Percentiles rank a stretch among this genome's conserved stretches.
Conservation (phyloP, 2,797 vertebrate species). For the Xenentodon cancila region DNA sequence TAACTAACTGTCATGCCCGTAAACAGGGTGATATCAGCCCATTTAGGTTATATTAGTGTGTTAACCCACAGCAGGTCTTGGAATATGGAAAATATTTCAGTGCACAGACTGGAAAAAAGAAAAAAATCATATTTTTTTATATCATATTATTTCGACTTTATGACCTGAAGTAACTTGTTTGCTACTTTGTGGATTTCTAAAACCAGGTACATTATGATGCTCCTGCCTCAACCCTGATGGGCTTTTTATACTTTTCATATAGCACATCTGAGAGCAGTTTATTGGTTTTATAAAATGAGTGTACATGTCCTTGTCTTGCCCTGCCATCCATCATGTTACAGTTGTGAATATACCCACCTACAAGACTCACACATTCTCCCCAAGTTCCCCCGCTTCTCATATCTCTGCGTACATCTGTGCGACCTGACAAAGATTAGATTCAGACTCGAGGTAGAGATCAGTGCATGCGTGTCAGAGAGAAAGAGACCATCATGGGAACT, state of each 20-base stretch:
- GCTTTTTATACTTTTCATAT: slow-evolving; percentile 39
- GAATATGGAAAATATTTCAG: slow-evolving; percentile 43
- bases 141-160: not conserved
- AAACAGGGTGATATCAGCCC: slow-evolving; percentile 33
- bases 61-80: slow-evolving; percentile 22
- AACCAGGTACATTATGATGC: too few relatives aligned
- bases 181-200: too few relatives aligned
- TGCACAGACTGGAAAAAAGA: not conserved
- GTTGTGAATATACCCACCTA: slow-evolving; percentile 56
- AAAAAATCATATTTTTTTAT: slow-evolving; percentile 1
- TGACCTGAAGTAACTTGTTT: slow-evolving; percentile 5
- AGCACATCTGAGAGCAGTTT: slow-evolving; percentile 25
- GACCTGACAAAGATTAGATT: slow-evolving; percentile 67
- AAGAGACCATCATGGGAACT: slow-evolving; percentile 46
- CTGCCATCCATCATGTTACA: slow-evolving; percentile 60
- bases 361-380: slow-evolving; percentile 23
- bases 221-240: slow-evolving; percentile 19
- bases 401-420: slow-evolving; percentile 57
- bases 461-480: slow-evolving; percentile 19
- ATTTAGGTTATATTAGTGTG: slow-evolving; percentile 48
- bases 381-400: slow-evolving; percentile 42
- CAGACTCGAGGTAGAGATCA: slow-evolving; percentile 53
- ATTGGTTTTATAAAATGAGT: slow-evolving; percentile 65
- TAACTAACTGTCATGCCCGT: slow-evolving; percentile 42
- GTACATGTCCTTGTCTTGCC: slow-evolving; percentile 48